These are phyloP conservation scores for Engraulis encrasicolus DNA, from an alignment of 2,113 vertebrate species.

Conservation along the genomic window DNA sequence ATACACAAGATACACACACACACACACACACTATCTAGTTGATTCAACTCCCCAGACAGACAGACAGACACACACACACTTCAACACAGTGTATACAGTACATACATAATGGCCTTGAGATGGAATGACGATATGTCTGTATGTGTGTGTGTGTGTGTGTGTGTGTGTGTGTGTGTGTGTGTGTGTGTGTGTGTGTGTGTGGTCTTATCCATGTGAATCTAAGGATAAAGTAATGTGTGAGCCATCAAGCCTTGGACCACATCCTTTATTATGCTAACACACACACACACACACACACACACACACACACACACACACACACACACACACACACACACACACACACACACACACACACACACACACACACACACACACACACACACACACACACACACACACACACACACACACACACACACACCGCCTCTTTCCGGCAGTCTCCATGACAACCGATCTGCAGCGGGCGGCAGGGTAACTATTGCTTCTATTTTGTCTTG, in stretches of 20 bases:
- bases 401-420: no score
- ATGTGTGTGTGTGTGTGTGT: background rate
- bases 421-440: no score
- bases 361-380: constrained; percentile 41
- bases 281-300: no score
- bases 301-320: no score
- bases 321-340: no score
- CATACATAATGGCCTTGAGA: constrained; percentile 25
- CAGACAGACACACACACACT: background rate
- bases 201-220: no score
- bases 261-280: no score
- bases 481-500: constrained; percentile 73
- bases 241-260: constrained; percentile 51
- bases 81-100: constrained; percentile 5
- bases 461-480: constrained; percentile 69
- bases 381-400: constrained; percentile 54
- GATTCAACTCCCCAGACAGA: no score
- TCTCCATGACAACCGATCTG: constrained; percentile 81
- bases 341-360: constrained; percentile 44
- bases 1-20: background rate
- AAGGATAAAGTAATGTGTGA: constrained; percentile 48
- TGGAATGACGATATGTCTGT: background rate
- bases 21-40: background rate
- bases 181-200: constrained; percentile 24
- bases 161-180: background rate